These are phyloP conservation scores for Hyalella azteca DNA, from an alignment of 2,888 invertebrate species.

Conservation along the genomic window DNA sequence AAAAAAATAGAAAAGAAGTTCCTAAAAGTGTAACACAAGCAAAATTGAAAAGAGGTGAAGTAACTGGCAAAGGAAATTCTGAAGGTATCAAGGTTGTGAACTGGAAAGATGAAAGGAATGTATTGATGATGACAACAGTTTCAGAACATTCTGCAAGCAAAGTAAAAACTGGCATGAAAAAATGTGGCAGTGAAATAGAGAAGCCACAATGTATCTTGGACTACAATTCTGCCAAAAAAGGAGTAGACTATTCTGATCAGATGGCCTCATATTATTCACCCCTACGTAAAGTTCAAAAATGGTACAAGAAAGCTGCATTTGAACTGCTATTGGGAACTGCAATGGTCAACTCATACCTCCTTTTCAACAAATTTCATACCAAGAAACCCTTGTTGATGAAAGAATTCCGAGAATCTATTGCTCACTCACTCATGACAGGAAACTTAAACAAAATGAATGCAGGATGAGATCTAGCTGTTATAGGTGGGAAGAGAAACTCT, in stretches of 20 bases:
- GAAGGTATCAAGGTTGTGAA: slow-evolving; percentile 35
- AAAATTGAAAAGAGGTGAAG: slow-evolving; percentile 44
- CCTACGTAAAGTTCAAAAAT: slow-evolving; percentile 40
- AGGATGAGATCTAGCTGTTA: background rate
- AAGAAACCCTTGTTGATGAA: background rate
- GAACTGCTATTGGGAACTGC: slow-evolving; percentile 31
- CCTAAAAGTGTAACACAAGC: slow-evolving; percentile 29
- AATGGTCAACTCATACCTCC: slow-evolving; percentile 27
- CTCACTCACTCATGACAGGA: background rate
- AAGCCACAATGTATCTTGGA: slow-evolving; percentile 43
- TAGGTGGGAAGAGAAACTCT: background rate
- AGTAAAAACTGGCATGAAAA: slow-evolving; percentile 29
- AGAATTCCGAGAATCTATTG: background rate
- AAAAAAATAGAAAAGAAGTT: slow-evolving; percentile 21
- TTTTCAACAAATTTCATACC: slow-evolving; percentile 34
- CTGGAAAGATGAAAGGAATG: slow-evolving; percentile 44
- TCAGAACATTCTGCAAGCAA: slow-evolving; percentile 38
- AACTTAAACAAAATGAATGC: background rate
- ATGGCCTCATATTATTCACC: slow-evolving; percentile 40
- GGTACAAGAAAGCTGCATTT: slow-evolving; percentile 41
- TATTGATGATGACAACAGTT: slow-evolving; percentile 40
- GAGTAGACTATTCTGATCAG: slow-evolving; percentile 46
- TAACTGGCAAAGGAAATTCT: slow-evolving; percentile 25
- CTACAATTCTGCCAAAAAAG: slow-evolving; percentile 46
- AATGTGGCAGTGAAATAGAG: slow-evolving; percentile 39